A percentile compares a stretch with the other conserved stretches of the same genome.
Evolutionary conservation across 2,888 invertebrate genomes (phyloP).

Genomic region (Papilio demoleus): DNA sequence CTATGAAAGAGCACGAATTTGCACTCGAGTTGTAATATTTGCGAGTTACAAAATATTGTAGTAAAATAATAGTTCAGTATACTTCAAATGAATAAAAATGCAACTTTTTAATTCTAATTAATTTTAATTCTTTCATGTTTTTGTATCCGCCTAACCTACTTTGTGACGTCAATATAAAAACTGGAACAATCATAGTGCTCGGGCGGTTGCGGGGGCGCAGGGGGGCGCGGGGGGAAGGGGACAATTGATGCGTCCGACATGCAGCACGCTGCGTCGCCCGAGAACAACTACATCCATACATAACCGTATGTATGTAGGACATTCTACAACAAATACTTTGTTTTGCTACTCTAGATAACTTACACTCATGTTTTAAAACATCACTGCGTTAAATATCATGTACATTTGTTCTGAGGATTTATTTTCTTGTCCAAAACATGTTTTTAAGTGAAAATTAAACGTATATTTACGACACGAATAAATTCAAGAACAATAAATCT

Average conservation of each 20-base stretch:
- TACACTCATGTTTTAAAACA: not conserved
- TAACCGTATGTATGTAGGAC: slow-evolving; percentile 8
- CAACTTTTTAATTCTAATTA: not conserved
- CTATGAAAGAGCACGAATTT: not conserved
- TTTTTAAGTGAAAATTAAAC: too few relatives aligned
- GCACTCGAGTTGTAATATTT: slow-evolving; percentile 8
- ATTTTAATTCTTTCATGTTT: not conserved
- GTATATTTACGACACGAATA: too few relatives aligned
- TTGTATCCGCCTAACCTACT: slow-evolving; percentile 26
- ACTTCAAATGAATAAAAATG: too few relatives aligned
- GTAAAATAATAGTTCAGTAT: too few relatives aligned
- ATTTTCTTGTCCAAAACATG: not conserved
- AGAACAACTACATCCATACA: not conserved
- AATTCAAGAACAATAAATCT: too few relatives aligned
- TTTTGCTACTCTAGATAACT: not conserved
- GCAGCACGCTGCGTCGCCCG: slow-evolving; percentile 7
- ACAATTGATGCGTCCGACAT: slow-evolving; percentile 32
- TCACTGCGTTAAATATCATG: not conserved
- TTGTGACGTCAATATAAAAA: slow-evolving; percentile 7
- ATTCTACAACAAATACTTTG: not conserved
- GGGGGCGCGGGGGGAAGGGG: not conserved
- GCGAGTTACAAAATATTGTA: too few relatives aligned
- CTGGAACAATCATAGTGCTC: slow-evolving; percentile 28
- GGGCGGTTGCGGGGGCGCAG: not conserved
- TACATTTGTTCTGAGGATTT: too few relatives aligned